phyloP scores from a whole-genome alignment of 2,888 invertebrate species.

The Morpho deidamia region DNA sequence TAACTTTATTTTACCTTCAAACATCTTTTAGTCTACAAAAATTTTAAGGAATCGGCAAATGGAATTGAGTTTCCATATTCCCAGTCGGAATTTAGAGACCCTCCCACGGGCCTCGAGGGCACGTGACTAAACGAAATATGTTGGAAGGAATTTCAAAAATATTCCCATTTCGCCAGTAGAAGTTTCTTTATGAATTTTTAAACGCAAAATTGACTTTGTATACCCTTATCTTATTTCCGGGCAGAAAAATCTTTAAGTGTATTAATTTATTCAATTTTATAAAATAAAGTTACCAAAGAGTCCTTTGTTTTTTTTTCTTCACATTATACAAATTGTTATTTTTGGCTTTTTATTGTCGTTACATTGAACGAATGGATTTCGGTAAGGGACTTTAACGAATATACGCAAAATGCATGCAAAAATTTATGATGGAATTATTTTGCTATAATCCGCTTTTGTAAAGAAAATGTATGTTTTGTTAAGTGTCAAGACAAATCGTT shows the following conservation, averaged over 20 bases:
- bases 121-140: constrained; percentile 43
- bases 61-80: constrained; percentile 41
- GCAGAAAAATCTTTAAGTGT: constrained; percentile 1
- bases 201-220: constrained; percentile 24
- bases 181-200: constrained; percentile 31
- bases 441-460: too few species aligned
- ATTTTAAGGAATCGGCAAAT: constrained; percentile 26
- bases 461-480: too few species aligned
- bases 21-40: background rate
- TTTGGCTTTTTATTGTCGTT: too few species aligned
- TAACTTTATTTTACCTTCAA: too few species aligned
- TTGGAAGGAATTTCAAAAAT: constrained; percentile 26
- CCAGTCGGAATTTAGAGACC: constrained; percentile 46
- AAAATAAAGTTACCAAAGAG: background rate
- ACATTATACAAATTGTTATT: too few species aligned
- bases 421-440: too few species aligned
- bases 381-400: too few species aligned
- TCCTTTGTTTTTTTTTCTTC: too few species aligned
- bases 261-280: constrained; percentile 5
- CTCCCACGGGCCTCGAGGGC: constrained; percentile 30
- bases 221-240: constrained; percentile 6
- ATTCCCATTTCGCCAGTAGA: background rate
- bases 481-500: too few species aligned
- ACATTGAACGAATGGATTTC: too few species aligned
- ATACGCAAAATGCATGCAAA: too few species aligned